Base-by-base conservation (phyloP, 2,797 vertebrate species). In the Heterohyrax brucei region DNA sequence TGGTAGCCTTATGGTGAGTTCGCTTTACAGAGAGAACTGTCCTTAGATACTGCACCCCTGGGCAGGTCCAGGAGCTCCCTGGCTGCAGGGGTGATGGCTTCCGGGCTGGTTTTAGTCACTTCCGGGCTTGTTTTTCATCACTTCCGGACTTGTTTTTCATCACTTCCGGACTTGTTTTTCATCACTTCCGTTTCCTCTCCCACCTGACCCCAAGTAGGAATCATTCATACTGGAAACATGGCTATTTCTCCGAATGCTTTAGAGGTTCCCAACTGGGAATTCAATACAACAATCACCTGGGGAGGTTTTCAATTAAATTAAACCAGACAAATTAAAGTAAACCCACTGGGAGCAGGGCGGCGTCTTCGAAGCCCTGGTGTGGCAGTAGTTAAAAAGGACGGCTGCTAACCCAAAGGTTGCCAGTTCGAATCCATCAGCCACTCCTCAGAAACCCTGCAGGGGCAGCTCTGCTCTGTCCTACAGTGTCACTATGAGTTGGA, bases 1-100 rank as follows among this genome's bases (percentile, higher is more conserved):
- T 89, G 89, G 93, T 72, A 70, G 93, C 68, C 84, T 95, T 96
- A 91, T 73, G 77, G 59, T 87, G 87, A 61, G 78, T 86, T 93
- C 73, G 87, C 44, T 82, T 70, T 84, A 61, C n/a, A 83, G 64
- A 86, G 62, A 8, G 46, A 53, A 2, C 22, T 89, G 87, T 87
- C 87, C 85, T 50, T 12, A 78, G 91, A 62, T 76, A 77, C 33
- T 21, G 70, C 44, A 46, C 46, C 85, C 64, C 73, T 78, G 19
- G 50, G 70, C 46, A 46, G 26, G 77, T 72, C 56, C 16, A 39
- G 5, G 56, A 48, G n/a, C 7, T 59, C 64, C 84, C 48, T 78
- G 59, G 53, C 5, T 50, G 48, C 53, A 92, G 39, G 6, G 59
- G n/a, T 19, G 6, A 5, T 39, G 39, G 39, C 39, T 92, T 62